Base-by-base conservation (phyloP, 2,113 vertebrate genomes). In the Sander lucioperca region DNA sequence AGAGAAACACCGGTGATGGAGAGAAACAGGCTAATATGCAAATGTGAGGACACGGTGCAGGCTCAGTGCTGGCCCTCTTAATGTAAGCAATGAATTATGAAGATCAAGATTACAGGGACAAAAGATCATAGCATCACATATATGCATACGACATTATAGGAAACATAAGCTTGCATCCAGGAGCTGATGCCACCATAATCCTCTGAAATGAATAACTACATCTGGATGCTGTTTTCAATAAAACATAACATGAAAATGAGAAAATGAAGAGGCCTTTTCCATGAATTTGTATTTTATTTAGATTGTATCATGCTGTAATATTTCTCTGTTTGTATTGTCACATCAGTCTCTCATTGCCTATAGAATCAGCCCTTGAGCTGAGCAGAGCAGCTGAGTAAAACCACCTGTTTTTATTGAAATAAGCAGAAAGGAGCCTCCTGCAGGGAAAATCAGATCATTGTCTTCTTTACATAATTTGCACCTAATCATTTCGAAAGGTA, bases 1-100 rank as follows among this genome's bases (percentile, higher is more conserved):
- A 50, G 43, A 56, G 33, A 21, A 23, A 43, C 48, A 65, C 72
- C 66, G 51, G n/a, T 48, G 69, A 12, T 48, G 13, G 15, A 27
- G 53, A 23, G 23, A 82, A 14, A 68, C n/a, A 21, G n/a, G 54
- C 50, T 62, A 9, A 3, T 14, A 2, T 61, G 65, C 51, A n/a
- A 68, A 75, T 12, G 25, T 27, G 45, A 76, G 77, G 39, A 71
- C 57, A 78, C 23, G 1, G 74, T 69, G 8, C 83, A 61, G 47
- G 2, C 33, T 64, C n/a, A 59, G 51, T 19, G 63, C 12, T 47
- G 72, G 47, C 39, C 54, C 65, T 23, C 9, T 23, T 19, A 3
- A 43, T 62, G 13, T 33, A 19, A 75, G 3, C 5, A 36, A 27
- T 33, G 27, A 39, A 50, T 58, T 16, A 45, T 50, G 19, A 54